Conservation (phyloP, 1,140 invertebrate genomes). For the Eueides isabella region DNA sequence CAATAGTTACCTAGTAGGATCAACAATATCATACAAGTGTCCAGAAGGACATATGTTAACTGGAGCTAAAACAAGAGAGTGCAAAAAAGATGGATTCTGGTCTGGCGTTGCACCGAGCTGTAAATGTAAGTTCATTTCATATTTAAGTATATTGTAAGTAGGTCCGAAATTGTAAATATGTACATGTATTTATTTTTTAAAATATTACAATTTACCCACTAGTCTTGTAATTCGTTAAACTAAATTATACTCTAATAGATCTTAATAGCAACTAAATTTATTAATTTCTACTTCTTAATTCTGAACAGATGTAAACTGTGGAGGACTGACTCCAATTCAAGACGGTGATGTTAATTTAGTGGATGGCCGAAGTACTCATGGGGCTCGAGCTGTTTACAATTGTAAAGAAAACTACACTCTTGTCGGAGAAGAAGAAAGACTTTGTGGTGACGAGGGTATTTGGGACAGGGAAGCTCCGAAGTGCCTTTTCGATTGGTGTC, state of each 20-base stretch:
- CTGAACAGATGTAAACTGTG: conserved; percentile 91
- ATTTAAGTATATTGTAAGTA: not conserved
- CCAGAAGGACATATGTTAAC: conserved; percentile 91
- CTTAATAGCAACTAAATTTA: too few relatives aligned
- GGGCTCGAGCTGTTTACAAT: conserved; percentile 88
- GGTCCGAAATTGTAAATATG: too few relatives aligned
- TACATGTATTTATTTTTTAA: too few relatives aligned
- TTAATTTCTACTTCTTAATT: too few relatives aligned
- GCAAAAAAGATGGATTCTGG: conserved; percentile 90
- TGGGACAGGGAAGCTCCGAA: conserved; percentile 92
- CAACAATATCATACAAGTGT: conserved; percentile 89
- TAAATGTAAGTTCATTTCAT: conserved; percentile 87
- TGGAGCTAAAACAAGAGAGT: conserved; percentile 87
- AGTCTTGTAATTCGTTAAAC: not conserved
- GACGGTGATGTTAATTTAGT: conserved; percentile 88
- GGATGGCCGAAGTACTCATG: conserved; percentile 89
- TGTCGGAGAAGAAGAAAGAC: conserved; percentile 88
- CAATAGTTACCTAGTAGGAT: conserved; percentile 86
- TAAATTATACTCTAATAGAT: too few relatives aligned
- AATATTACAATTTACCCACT: not conserved
- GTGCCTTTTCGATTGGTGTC: conserved; percentile 94
- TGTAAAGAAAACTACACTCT: conserved; percentile 94
- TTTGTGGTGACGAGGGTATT: conserved; percentile 89
- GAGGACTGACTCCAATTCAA: conserved; percentile 85
- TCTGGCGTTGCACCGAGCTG: conserved; percentile 89